A percentile compares a stretch with the other conserved stretches of the same genome.
Conservation (phyloP, 2,888 invertebrate species). For the Dioctria rufipes region DNA sequence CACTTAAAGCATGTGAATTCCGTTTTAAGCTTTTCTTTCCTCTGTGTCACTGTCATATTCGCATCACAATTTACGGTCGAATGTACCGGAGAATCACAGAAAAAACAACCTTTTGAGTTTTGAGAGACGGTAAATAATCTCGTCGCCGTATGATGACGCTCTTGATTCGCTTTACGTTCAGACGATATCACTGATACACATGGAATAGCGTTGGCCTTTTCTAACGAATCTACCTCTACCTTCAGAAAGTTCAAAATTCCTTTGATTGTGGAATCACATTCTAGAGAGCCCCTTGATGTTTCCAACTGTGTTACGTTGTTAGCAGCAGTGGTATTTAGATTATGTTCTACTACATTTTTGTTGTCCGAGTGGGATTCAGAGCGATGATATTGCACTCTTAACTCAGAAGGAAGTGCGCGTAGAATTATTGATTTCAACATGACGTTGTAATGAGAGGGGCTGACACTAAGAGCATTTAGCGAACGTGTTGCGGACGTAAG, state of each 20-base stretch:
- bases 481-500: background rate
- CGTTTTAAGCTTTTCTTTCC: no score
- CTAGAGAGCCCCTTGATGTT: background rate
- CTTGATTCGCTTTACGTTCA: no score
- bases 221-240: background rate
- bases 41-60: no score
- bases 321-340: background rate
- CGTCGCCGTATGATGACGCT: no score
- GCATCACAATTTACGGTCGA: no score
- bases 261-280: background rate
- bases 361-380: background rate
- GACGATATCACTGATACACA: no score
- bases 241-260: background rate
- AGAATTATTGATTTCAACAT: background rate
- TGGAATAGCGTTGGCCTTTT: background rate
- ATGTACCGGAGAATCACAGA: no score
- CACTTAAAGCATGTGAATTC: no score
- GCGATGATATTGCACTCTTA: background rate
- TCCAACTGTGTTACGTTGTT: background rate
- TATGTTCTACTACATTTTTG: background rate
- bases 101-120: no score
- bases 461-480: background rate
- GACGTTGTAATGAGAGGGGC: background rate
- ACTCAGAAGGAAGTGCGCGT: background rate
- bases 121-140: no score